phyloP scores from a whole-genome alignment of 30 jellyfish, hydroid and myxozoan species.

The Chironex yamaguchii region DNA sequence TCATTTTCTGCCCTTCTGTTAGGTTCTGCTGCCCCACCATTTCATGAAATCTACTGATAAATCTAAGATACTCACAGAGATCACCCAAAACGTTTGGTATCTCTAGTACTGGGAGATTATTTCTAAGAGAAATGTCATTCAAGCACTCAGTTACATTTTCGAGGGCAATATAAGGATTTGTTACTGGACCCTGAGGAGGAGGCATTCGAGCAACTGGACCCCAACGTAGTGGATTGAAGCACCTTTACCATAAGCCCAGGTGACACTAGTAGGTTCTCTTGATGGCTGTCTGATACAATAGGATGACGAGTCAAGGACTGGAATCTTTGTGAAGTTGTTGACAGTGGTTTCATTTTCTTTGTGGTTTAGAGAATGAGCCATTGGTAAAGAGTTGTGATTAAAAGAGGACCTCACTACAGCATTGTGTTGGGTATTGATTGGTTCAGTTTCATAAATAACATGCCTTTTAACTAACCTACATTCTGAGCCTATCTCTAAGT shows the following conservation, averaged over 20 bases:
- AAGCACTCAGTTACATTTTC: neutral
- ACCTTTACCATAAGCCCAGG: neutral
- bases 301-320: neutral
- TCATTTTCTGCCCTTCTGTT: neutral
- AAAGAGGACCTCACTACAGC: neutral
- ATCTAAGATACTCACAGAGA: neutral
- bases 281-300: neutral
- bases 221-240: neutral
- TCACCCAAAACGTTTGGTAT: neutral
- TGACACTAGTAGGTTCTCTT: neutral
- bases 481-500: neutral
- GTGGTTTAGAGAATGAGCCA: neutral
- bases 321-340: neutral
- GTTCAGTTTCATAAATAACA: neutral
- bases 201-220: neutral
- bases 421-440: neutral
- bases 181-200: neutral
- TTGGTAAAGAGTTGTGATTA: neutral
- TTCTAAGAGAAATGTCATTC: neutral
- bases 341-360: neutral
- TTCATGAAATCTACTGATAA: neutral
- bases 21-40: neutral
- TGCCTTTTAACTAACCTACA: neutral
- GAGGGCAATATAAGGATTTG: neutral
- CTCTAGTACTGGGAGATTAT: neutral